These are phyloP conservation scores for Podarcis raffonei DNA, from an alignment of 2,113 vertebrate species.

Conservation along the genomic window DNA sequence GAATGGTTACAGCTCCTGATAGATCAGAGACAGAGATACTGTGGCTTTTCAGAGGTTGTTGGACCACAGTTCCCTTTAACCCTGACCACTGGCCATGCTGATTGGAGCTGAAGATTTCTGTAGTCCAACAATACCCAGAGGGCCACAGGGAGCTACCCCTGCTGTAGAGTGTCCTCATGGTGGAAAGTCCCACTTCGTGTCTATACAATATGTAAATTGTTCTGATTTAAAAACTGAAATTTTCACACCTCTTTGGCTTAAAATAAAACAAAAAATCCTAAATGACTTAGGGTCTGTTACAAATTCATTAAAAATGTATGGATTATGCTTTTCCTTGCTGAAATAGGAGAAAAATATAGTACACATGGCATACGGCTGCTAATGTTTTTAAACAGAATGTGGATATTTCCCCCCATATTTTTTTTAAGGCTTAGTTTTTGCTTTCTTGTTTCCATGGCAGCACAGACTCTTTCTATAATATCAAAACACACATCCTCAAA, in stretches of 20 bases:
- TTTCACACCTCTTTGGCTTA: not conserved
- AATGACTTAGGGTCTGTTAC: not conserved
- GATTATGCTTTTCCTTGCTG: not conserved
- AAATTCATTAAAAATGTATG: not conserved
- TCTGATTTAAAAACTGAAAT: not conserved
- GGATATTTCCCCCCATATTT: not conserved
- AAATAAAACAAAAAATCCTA: not conserved
- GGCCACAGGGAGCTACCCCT: not conserved
- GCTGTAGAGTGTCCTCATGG: not conserved
- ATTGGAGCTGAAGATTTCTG: no score
- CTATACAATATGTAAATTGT: not conserved
- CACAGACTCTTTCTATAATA: not conserved
- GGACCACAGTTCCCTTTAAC: no score
- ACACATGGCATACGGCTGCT: not conserved
- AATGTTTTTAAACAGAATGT: not conserved
- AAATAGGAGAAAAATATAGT: not conserved
- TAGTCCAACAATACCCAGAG: no score
- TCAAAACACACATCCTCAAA: not conserved
- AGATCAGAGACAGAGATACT: no score
- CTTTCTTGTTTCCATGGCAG: slow-evolving; percentile 8
- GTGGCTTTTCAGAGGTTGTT: no score
- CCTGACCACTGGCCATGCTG: no score
- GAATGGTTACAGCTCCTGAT: not conserved
- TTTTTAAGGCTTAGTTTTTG: not conserved
- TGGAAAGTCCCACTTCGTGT: not conserved